phyloP scores from a whole-genome alignment of 2,113 vertebrate species.

The Anguilla rostrata region DNA sequence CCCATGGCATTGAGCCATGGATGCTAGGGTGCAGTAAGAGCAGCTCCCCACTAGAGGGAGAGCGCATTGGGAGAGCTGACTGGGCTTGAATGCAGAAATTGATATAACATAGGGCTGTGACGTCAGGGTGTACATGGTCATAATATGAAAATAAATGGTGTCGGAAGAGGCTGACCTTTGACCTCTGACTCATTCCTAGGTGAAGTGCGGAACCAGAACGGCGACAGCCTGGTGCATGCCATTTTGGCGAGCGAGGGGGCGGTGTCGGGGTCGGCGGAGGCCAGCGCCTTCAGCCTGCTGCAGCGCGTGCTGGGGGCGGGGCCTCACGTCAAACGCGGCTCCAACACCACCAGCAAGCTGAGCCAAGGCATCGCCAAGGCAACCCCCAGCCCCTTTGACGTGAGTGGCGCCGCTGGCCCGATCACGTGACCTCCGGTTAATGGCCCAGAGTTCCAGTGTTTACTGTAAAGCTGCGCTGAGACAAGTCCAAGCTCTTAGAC shows the following conservation, averaged over 20 bases:
- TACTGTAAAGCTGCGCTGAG: too few species aligned
- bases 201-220: slow-evolving; percentile 77
- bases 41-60: too few species aligned
- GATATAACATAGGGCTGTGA: background rate
- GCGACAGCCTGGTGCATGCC: slow-evolving; percentile 78
- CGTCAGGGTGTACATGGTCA: too few species aligned
- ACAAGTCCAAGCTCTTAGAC: too few species aligned
- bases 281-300: slow-evolving; percentile 85
- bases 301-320: slow-evolving; percentile 89
- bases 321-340: slow-evolving; percentile 86
- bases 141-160: background rate
- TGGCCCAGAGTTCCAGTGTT: background rate
- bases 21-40: background rate
- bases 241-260: slow-evolving; percentile 83
- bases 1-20: background rate
- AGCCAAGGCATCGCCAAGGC: slow-evolving; percentile 77
- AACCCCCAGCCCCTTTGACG: slow-evolving; percentile 81
- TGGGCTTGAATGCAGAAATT: background rate
- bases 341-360: slow-evolving; percentile 72
- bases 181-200: slow-evolving; percentile 58
- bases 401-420: slow-evolving; percentile 62
- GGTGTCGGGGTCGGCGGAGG: slow-evolving; percentile 68
- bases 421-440: background rate
- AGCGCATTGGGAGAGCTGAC: background rate
- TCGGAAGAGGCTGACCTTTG: background rate